Evolutionary conservation across 2,113 vertebrate species (phyloP), one percentile per base, ranked within the genome.

Genomic region (Leucoraja erinaceus): DNA sequence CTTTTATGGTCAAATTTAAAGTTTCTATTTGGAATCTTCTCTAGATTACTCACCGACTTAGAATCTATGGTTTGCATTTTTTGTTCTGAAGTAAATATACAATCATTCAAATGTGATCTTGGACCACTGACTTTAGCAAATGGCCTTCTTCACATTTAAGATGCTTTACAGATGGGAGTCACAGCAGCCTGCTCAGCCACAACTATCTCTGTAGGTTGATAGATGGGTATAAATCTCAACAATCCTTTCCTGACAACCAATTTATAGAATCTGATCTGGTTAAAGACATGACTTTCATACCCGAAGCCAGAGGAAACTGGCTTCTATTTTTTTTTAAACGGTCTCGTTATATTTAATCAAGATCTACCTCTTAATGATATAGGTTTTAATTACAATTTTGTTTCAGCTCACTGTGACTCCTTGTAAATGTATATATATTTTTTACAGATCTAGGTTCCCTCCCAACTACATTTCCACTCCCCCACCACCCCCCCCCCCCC

Each of bases 181-280:
- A 96, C 97, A 96, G 96, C 97, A 96, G 96, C 97, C 96, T 94
- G 96, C 96, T 94, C 88, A 47, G 66, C 88, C 66, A 91, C 61
- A 38, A 95, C 93, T 94, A 94, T 93, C 93, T 94, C 95, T 90
- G 94, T 94, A 79, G 66, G 94, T 96, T 99, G 98, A 99, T 98
- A 97, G 98, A 99, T 96, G 97, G 97, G 98, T 98, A 98, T 98
- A 99, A 99, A 98, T 99, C 98, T 98, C 96, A 96, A 96, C 98
- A 97, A 97, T 98, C 97, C 98, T 94, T 96, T 97, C 97, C 97
- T 99, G 98, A 99, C 98, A 99, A 98, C 97, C 98, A 99, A 99
- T 99, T 99, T 98, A 96, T 93, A 98, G 97, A 98, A 99, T 99
- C 98, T 99, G 98, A 99, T 99, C 98, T 99, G 98, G 97, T 99